phyloP scores from a whole-genome alignment of 2,113 vertebrate species.

The Catharus fuscescens region DNA sequence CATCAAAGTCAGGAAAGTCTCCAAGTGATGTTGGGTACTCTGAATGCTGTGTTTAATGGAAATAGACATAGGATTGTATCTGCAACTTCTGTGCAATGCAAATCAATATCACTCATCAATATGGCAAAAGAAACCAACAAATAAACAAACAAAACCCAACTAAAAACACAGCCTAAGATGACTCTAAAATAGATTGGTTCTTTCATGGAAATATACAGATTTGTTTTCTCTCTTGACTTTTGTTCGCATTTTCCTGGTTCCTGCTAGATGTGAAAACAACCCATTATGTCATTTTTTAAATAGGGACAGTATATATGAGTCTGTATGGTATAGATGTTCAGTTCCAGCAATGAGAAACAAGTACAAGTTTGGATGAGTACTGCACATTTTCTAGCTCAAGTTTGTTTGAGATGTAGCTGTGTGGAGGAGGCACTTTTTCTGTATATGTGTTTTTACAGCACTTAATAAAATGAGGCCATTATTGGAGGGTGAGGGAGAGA shows the following conservation, averaged over 20 bases:
- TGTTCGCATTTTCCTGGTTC: constrained; percentile 5
- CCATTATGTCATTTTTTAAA: constrained; percentile 6
- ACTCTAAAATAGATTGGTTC: constrained; percentile 39
- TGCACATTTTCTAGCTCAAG: not conserved
- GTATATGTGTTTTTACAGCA: not conserved
- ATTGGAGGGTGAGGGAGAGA: not conserved
- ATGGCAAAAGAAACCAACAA: constrained; percentile 43
- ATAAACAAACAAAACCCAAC: constrained; percentile 49
- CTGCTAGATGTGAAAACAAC: constrained; percentile 36
- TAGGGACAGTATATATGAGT: not conserved
- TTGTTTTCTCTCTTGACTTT: constrained; percentile 59
- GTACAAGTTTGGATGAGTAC: not conserved
- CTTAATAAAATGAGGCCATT: constrained; percentile 18
- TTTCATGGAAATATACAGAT: constrained; percentile 57
- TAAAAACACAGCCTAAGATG: constrained; percentile 36
- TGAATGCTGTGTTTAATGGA: constrained; percentile 32
- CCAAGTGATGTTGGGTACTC: not conserved
- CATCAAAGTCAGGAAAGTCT: constrained; percentile 34
- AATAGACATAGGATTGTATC: constrained; percentile 30
- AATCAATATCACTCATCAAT: constrained; percentile 32
- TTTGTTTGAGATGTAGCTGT: not conserved
- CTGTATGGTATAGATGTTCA: not conserved
- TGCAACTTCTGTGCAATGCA: not conserved
- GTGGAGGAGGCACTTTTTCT: constrained; percentile 7
- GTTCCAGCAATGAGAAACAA: constrained; percentile 25